phyloP scores from a whole-genome alignment of 2,888 invertebrate species.

The Drosophila aldrichi region DNA sequence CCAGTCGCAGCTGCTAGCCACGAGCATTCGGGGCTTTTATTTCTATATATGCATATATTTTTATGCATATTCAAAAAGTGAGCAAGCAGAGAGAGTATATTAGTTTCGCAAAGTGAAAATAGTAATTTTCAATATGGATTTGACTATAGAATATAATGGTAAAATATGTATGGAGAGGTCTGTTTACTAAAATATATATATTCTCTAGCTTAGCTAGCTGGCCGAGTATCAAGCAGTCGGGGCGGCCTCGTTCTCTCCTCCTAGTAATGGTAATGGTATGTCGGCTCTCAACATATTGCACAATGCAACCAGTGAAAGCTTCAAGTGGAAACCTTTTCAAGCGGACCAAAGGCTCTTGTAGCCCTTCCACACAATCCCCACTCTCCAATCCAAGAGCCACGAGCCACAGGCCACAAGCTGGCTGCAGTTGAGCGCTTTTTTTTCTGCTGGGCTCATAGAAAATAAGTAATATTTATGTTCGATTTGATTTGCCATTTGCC shows the following conservation, averaged over 20 bases:
- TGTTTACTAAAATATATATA: no score
- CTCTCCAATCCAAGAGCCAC: neutral
- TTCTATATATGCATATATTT: neutral
- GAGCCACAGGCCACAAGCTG: neutral
- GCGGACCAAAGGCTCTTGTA: neutral
- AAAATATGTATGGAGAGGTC: no score
- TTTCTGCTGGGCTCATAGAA: neutral
- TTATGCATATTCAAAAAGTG: neutral
- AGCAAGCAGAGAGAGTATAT: neutral
- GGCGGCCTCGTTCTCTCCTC: neutral
- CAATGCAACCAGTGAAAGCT: constrained; percentile 27
- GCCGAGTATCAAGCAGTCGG: neutral
- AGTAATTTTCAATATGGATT: no score
- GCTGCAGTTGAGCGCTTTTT: neutral
- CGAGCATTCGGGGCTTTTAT: constrained; percentile 24
- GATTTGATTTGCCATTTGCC: constrained; percentile 14
- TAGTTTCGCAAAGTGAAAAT: no score
- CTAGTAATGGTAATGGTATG: constrained; percentile 46
- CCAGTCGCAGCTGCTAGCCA: constrained; percentile 30
- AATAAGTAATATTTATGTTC: constrained; percentile 34
- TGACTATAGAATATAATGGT: no score
- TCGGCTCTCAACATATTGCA: constrained; percentile 21
- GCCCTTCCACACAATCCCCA: no score
- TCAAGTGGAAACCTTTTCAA: constrained; percentile 6
- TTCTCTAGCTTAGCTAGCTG: neutral